Evolutionary conservation across 2,113 vertebrate genomes (phyloP).

Genomic region (Jaculus jaculus): DNA sequence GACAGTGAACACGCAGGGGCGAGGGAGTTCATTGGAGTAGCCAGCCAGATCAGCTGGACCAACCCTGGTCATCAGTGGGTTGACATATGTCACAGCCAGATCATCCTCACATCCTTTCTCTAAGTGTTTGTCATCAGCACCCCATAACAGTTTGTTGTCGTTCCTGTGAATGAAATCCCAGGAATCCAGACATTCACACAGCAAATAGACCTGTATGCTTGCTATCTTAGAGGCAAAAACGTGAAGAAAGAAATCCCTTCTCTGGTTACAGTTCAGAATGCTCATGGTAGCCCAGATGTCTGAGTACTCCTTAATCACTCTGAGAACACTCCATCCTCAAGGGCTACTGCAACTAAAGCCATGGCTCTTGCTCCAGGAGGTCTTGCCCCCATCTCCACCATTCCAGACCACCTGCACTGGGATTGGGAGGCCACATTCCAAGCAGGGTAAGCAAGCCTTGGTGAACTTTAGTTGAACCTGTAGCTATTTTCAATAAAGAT

Average conservation of each 20-base stretch:
- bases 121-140: neutral
- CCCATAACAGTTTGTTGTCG: neutral
- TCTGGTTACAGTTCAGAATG: neutral
- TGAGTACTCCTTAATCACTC: neutral
- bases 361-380: neutral
- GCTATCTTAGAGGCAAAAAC: neutral
- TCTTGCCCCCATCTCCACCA: neutral
- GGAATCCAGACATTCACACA: neutral
- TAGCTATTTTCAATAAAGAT: neutral
- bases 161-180: neutral
- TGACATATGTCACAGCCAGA: no score
- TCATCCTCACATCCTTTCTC: neutral
- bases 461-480: neutral
- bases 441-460: neutral
- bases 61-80: no score
- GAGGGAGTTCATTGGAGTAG: no score
- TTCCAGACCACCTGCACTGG: neutral
- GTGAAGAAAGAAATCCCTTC: neutral
- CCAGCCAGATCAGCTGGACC: no score
- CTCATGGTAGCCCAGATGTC: neutral
- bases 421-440: neutral
- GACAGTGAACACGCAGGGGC: no score
- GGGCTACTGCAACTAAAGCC: neutral
- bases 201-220: neutral
- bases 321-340: neutral